Percentiles rank a stretch among this genome's conserved stretches.
These are phyloP conservation scores for Gobio gobio DNA, from an alignment of 2,113 vertebrate species.

Conservation along the genomic window DNA sequence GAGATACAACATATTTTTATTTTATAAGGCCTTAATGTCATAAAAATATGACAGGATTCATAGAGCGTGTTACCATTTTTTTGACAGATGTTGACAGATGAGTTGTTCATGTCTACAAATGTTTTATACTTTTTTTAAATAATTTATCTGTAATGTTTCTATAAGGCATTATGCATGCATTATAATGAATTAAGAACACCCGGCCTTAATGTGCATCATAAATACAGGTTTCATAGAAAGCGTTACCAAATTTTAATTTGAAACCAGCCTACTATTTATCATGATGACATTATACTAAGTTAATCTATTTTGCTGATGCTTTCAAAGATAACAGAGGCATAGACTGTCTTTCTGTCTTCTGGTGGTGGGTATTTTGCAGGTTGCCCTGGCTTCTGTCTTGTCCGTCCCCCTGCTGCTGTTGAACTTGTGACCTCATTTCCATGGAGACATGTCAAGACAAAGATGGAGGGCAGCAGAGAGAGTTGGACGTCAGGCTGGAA, in stretches of 20 bases:
- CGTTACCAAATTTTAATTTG: background rate
- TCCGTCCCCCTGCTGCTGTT: slow-evolving; percentile 85
- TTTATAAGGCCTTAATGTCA: background rate
- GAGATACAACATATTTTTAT: background rate
- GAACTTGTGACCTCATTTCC: slow-evolving; percentile 93
- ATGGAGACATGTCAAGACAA: slow-evolving; percentile 86
- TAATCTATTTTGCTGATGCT: slow-evolving; percentile 4
- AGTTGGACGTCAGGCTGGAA: slow-evolving; percentile 85
- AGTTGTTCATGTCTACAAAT: too few relatives aligned
- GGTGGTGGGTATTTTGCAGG: slow-evolving; percentile 38
- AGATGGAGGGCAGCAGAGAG: slow-evolving; percentile 93
- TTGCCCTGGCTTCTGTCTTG: slow-evolving; percentile 78
- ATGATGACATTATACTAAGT: background rate
- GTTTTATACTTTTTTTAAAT: too few relatives aligned
- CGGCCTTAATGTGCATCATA: background rate
- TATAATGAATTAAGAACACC: background rate
- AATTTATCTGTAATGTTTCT: too few relatives aligned
- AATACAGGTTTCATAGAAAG: background rate
- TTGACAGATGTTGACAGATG: too few relatives aligned
- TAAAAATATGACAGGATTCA: background rate
- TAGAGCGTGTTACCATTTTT: background rate
- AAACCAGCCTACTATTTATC: slow-evolving; percentile 3
- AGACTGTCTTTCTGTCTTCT: background rate
- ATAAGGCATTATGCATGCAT: background rate
- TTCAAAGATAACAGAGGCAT: slow-evolving; percentile 10